Evolutionary conservation across 2,797 vertebrate genomes (phyloP).

Genomic region (Lepus oiostolus): DNA sequence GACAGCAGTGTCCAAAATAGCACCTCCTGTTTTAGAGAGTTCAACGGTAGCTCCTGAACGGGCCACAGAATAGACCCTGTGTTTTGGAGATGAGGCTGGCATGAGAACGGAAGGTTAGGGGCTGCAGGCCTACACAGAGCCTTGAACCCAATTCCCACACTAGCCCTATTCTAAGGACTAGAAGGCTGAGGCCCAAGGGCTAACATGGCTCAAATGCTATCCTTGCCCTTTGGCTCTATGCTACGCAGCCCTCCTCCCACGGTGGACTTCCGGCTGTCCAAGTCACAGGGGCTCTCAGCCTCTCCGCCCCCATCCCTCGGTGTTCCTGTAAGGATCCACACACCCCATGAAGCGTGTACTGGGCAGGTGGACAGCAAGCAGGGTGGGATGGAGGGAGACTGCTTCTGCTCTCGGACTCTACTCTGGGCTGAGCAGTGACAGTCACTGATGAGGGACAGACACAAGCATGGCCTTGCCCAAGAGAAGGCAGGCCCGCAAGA

Average conservation of each 20-base stretch:
- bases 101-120: neutral
- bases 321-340: neutral
- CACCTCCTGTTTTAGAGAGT: constrained; percentile 59
- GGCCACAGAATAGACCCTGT: neutral
- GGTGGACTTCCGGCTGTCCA: fast-evolving
- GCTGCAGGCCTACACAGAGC: neutral
- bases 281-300: neutral
- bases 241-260: neutral
- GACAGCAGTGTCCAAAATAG: constrained; percentile 64
- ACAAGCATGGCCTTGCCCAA: neutral
- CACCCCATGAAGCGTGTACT: neutral
- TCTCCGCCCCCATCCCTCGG: neutral
- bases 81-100: neutral
- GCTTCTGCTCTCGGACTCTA: neutral
- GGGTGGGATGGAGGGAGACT: neutral
- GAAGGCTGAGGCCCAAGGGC: neutral
- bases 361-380: fast-evolving
- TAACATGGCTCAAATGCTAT: neutral
- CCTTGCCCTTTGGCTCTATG: neutral
- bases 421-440: neutral
- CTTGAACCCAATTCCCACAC: neutral
- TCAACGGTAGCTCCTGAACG: constrained; percentile 48
- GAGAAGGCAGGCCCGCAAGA: neutral
- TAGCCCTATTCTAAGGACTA: neutral
- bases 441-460: neutral